Evolutionary conservation across 2,797 vertebrate species (phyloP).

Genomic region (Nothura maculosa): DNA sequence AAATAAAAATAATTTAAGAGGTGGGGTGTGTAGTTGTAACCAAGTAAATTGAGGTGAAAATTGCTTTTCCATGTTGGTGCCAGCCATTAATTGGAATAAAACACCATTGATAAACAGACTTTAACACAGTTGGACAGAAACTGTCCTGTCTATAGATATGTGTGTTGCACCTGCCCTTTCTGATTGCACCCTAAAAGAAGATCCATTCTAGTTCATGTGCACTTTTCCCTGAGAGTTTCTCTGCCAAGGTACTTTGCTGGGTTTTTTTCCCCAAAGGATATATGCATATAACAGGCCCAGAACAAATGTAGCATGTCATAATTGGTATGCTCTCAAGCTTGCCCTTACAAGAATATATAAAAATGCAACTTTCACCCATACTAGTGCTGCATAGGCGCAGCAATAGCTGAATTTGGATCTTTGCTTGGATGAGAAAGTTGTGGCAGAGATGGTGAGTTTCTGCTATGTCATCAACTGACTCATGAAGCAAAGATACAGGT

Average conservation of each 20-base stretch:
- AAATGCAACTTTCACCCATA: not conserved
- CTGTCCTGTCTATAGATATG: not conserved
- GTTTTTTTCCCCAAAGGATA: not conserved
- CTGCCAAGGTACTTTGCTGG: not conserved
- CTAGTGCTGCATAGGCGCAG: not conserved
- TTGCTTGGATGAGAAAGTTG: not conserved
- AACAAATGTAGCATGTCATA: not conserved
- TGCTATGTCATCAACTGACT: not conserved
- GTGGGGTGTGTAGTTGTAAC: not conserved
- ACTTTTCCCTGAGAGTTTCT: not conserved
- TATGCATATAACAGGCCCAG: not conserved
- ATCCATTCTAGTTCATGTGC: not conserved
- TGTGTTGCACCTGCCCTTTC: not conserved
- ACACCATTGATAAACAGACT: not conserved
- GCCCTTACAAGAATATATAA: not conserved
- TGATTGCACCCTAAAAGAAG: not conserved
- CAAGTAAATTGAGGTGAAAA: not conserved
- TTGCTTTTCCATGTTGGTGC: not conserved
- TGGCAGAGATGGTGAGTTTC: not conserved
- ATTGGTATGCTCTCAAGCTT: not conserved
- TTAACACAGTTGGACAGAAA: not conserved
- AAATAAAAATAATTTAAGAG: not conserved
- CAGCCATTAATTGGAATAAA: not conserved
- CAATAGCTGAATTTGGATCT: not conserved
- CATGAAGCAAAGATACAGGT: not conserved